Base-by-base conservation (phyloP, 2,888 invertebrate species). In the Esperia sulphurella region DNA sequence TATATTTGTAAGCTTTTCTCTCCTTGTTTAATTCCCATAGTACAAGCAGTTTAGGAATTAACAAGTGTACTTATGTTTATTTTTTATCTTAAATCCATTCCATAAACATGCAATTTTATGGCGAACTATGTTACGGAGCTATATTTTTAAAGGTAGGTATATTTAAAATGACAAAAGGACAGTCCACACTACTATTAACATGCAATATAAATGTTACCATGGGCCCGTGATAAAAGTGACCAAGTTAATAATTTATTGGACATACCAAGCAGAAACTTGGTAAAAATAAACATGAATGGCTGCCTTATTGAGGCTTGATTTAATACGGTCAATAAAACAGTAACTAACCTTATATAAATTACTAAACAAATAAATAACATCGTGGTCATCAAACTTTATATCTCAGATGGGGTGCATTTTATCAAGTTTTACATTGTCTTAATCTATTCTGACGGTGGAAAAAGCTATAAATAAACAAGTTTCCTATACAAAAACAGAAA, bases 291-390 rank as follows among this genome's bases (percentile, higher is more conserved):
- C 89, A 88, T 85, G 83, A 89, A 89, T 88, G 86, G 83, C 83
- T 86, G 89, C 88, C 88, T 89, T 87, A 88, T 88, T 89, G 88
- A 82, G 82, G 75, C 86, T 83, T 89, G 89, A 89, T 89, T 89
- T 89, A 89, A 88, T 87, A 81, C 80, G 68, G 66, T 71, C 78
- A 87, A 89, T 89, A 89, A 89, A 89, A 88, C 88, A 83, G 87
- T 88, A 86, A 88, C 88, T 86, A 88, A 88, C 87, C 86, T 84
- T 86, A 88, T 85, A 89, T 89, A 89, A 87, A 89, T 88, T 89
- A 87, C 82, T 85, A 79, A 88, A 85, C 87, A 87, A 87, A 89
- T 89, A 89, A 88, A 89, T 87, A 88, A 89, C 85, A 76, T 75
- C 72, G 62, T 82, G 85, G 82, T 76, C 83, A 83, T 88, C 87